Evolutionary conservation across 2,797 vertebrate genomes (phyloP).

Genomic region (Oceanodroma leucorhoa): DNA sequence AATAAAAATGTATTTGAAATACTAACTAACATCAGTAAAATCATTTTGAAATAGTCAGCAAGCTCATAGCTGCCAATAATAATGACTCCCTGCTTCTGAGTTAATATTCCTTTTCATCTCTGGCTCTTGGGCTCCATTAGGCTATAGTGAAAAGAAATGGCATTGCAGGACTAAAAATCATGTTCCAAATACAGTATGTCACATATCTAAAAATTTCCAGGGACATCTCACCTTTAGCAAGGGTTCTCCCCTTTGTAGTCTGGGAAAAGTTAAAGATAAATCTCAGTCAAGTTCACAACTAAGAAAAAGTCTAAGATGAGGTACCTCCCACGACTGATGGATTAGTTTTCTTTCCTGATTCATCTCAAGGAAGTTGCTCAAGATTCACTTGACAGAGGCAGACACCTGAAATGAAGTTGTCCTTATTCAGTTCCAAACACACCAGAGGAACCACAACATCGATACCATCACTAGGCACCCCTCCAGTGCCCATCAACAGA

Average conservation of each 20-base stretch:
- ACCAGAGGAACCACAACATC: not conserved
- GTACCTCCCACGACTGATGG: not conserved
- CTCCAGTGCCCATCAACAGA: not conserved
- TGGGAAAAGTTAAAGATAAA: not conserved
- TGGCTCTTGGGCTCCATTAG: not conserved
- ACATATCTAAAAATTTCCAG: not conserved
- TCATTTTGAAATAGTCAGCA: not conserved
- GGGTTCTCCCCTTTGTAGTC: not conserved
- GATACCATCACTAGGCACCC: not conserved
- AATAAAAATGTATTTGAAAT: not conserved
- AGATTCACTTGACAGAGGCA: not conserved
- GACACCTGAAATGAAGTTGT: not conserved
- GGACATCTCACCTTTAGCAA: too few relatives aligned
- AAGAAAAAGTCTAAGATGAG: not conserved
- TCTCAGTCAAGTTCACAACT: not conserved
- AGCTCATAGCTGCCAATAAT: not conserved
- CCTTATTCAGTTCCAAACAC: not conserved
- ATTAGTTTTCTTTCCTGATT: not conserved
- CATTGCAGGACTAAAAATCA: too few relatives aligned
- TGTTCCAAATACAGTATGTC: not conserved
- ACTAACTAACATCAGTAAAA: not conserved
- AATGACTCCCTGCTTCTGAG: not conserved
- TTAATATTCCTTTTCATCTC: not conserved
- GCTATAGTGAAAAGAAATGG: not conserved
- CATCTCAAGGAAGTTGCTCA: not conserved